Evolutionary conservation across 2,888 invertebrate species (phyloP).

Genomic region (Drosophila suboccidentalis): DNA sequence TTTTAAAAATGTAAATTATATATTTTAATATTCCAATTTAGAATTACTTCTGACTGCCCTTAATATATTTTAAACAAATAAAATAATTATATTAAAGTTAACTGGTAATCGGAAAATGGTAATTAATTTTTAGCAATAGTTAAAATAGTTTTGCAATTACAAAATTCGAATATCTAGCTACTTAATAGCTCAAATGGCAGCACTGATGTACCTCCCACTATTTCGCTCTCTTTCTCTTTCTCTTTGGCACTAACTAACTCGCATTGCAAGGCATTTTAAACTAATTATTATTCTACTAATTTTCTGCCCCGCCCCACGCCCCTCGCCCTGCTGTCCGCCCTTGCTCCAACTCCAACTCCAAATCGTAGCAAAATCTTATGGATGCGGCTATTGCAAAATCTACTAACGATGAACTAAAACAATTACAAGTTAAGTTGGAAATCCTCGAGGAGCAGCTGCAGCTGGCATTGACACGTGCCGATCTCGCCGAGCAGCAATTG

Average conservation of each 20-base stretch:
- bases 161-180: background rate
- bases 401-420: constrained; percentile 87
- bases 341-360: constrained; percentile 16
- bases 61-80: too few relatives aligned
- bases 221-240: background rate
- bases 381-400: constrained; percentile 87
- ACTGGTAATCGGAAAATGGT: too few relatives aligned
- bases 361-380: constrained; percentile 86
- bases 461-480: constrained; percentile 86
- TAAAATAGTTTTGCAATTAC: too few relatives aligned
- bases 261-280: constrained; percentile 42
- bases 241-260: constrained; percentile 61
- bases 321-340: constrained; percentile 21
- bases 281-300: constrained; percentile 80
- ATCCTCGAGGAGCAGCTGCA: constrained; percentile 87
- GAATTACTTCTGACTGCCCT: too few relatives aligned
- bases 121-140: too few relatives aligned
- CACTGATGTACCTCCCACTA: background rate
- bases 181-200: background rate
- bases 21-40: too few relatives aligned
- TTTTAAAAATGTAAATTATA: too few relatives aligned
- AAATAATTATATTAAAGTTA: too few relatives aligned
- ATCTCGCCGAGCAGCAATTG: constrained; percentile 86
- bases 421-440: constrained; percentile 87
- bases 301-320: constrained; percentile 60